Percentiles rank a stretch among this genome's conserved stretches.
Evolutionary conservation across 2,888 invertebrate genomes (phyloP).

Genomic region (Ferrisia virgata): DNA sequence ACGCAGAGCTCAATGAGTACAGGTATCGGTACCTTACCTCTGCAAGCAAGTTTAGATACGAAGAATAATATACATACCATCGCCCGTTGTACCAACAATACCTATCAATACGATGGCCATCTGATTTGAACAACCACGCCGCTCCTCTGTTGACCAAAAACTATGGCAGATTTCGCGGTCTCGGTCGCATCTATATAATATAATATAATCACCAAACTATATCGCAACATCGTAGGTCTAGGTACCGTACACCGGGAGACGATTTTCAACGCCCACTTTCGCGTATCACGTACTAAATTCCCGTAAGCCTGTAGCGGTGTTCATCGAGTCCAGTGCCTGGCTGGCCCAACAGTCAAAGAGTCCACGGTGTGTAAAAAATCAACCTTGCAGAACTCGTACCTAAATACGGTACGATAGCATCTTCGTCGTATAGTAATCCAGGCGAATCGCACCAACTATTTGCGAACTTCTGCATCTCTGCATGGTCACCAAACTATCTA

Average conservation of each 20-base stretch:
- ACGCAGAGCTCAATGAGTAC: not conserved
- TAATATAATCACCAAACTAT: not conserved
- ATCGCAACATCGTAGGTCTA: not conserved
- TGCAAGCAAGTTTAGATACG: too few relatives aligned
- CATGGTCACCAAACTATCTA: not conserved
- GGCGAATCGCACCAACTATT: not conserved
- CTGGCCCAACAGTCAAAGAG: not conserved
- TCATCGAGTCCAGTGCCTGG: not conserved
- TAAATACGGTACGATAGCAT: too few relatives aligned
- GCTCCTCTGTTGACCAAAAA: not conserved
- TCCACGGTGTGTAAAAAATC: not conserved
- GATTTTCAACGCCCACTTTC: not conserved
- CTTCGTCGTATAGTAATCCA: not conserved
- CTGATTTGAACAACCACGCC: too few relatives aligned
- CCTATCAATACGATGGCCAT: too few relatives aligned
- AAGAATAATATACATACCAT: too few relatives aligned
- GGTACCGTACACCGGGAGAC: not conserved
- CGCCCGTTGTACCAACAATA: too few relatives aligned
- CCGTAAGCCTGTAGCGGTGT: not conserved
- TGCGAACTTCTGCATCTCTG: too few relatives aligned
- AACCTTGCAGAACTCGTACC: not conserved
- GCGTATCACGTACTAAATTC: constrained; percentile 15
- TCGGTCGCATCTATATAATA: not conserved
- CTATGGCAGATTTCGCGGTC: not conserved
- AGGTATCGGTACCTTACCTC: too few relatives aligned